These are phyloP conservation scores for Pollenia angustigena DNA, from an alignment of 2,888 invertebrate species.

Conservation along the genomic window DNA sequence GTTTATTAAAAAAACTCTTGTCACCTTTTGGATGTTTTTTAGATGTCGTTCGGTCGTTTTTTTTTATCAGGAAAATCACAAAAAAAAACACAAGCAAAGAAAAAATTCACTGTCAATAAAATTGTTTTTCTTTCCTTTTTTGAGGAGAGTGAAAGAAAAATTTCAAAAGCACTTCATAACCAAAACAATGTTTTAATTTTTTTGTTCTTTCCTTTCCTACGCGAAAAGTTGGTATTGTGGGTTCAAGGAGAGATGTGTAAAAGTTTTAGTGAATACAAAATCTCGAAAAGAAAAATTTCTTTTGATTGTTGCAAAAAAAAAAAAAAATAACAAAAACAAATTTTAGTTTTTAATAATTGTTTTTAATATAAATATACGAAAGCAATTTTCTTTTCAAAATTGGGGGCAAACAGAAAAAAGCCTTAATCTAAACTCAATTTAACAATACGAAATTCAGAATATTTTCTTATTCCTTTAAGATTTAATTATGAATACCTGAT, in stretches of 20 bases:
- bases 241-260: not conserved
- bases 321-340: no score
- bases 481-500: not conserved
- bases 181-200: not conserved
- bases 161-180: slow-evolving; percentile 34
- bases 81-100: not conserved
- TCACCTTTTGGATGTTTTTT: slow-evolving; percentile 35
- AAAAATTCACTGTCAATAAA: slow-evolving; percentile 52
- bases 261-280: not conserved
- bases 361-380: no score
- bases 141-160: slow-evolving; percentile 16
- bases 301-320: no score
- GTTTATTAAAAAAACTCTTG: slow-evolving; percentile 35
- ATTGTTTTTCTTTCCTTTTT: slow-evolving; percentile 2
- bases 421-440: no score
- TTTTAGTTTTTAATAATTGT: no score
- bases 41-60: not conserved
- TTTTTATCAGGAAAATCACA: not conserved
- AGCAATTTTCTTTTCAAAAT: no score
- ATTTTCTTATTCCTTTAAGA: not conserved
- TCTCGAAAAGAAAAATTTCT: no score
- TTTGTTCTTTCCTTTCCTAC: not conserved
- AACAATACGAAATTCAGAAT: not conserved
- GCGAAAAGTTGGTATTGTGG: not conserved
- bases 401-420: no score